phyloP scores from a whole-genome alignment of 2,888 invertebrate genomes.

The Meiosimyza platycephala region DNA sequence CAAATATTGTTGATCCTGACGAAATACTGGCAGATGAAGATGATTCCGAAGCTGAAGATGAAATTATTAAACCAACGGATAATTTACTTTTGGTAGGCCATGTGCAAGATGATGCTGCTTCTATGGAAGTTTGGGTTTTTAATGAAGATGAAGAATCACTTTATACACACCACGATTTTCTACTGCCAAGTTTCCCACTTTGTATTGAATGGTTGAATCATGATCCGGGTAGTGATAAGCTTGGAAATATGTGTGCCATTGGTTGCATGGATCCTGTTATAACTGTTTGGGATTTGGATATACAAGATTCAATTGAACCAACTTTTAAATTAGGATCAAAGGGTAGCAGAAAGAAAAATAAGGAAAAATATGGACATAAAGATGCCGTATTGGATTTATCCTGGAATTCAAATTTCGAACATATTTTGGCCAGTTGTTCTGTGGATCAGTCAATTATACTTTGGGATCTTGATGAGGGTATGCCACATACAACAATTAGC shows the following conservation, averaged over 20 bases:
- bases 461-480: constrained; percentile 91
- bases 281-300: constrained; percentile 96
- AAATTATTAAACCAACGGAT: constrained; percentile 87
- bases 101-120: constrained; percentile 86
- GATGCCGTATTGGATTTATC: constrained; percentile 92
- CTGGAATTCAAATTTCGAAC: constrained; percentile 86
- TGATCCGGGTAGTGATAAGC: constrained; percentile 78
- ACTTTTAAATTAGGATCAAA: constrained; percentile 83
- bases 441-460: constrained; percentile 88
- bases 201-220: constrained; percentile 94
- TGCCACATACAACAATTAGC: constrained; percentile 80
- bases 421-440: constrained; percentile 92
- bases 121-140: constrained; percentile 91
- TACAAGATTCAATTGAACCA: constrained; percentile 91
- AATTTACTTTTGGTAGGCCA: constrained; percentile 90
- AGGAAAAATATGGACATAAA: constrained; percentile 79
- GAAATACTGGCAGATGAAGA: constrained; percentile 62
- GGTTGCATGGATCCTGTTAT: constrained; percentile 94
- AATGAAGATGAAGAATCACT: constrained; percentile 90
- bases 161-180: constrained; percentile 94
- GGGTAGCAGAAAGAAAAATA: constrained; percentile 79
- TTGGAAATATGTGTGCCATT: constrained; percentile 89
- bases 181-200: constrained; percentile 89
- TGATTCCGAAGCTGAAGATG: constrained; percentile 88
- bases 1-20: constrained; percentile 64